phyloP scores from a whole-genome alignment of 2,888 invertebrate species.

The Zeuzera pyrina region DNA sequence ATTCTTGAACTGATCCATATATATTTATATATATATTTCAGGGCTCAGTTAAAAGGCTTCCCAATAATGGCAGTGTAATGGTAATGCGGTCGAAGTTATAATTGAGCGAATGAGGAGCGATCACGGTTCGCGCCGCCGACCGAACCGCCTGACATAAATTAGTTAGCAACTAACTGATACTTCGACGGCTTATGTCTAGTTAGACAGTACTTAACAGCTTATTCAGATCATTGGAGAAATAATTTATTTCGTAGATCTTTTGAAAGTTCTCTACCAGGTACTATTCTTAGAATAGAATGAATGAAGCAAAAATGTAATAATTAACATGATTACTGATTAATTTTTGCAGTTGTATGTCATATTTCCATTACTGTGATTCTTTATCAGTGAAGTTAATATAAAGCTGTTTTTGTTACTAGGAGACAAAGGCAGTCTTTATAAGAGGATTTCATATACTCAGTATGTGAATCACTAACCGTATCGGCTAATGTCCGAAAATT shows the following conservation, averaged over 20 bases:
- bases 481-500: constrained; percentile 51
- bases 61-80: constrained; percentile 16
- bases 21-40: too few species aligned
- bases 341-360: neutral
- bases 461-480: constrained; percentile 38
- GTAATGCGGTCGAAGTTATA: constrained; percentile 45
- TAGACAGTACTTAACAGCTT: constrained; percentile 28
- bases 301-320: neutral
- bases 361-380: neutral
- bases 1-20: too few species aligned
- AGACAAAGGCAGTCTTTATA: neutral
- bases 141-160: constrained; percentile 39
- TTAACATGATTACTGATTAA: neutral
- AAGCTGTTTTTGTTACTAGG: neutral
- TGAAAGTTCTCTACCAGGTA: neutral
- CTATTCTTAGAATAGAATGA: neutral
- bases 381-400: neutral
- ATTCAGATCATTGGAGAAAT: constrained; percentile 12
- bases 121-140: constrained; percentile 33
- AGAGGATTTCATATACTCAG: constrained; percentile 5
- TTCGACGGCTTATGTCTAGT: constrained; percentile 39
- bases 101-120: constrained; percentile 51
- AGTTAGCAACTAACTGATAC: constrained; percentile 56
- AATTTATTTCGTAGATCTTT: neutral
- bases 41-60: constrained; percentile 13